These are phyloP conservation scores for Poeciliopsis gracilis DNA, from an alignment of 2,797 vertebrate genomes.

Conservation along the genomic window DNA sequence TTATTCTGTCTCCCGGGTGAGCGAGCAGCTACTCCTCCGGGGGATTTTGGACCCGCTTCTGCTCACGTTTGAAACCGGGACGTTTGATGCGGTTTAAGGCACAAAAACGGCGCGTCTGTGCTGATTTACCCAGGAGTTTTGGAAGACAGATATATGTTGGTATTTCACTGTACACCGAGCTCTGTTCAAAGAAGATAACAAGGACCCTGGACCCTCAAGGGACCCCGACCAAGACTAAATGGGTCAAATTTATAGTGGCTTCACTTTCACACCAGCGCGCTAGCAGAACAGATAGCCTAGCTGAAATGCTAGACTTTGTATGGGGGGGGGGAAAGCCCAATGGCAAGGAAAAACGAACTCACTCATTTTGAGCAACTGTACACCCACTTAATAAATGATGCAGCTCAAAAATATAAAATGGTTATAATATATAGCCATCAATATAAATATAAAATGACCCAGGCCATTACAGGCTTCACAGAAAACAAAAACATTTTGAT, in stretches of 20 bases:
- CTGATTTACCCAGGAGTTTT: neutral
- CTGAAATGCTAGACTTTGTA: neutral
- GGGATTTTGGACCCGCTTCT: neutral
- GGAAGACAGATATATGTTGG: neutral
- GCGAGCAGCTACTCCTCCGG: neutral
- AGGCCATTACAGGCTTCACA: neutral
- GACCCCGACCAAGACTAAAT: neutral
- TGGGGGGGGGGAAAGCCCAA: neutral
- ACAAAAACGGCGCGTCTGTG: neutral
- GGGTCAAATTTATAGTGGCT: neutral
- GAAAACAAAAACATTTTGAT: neutral
- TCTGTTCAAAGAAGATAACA: neutral
- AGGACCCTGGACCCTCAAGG: neutral
- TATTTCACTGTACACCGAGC: neutral
- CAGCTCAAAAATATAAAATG: neutral
- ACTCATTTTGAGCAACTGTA: neutral
- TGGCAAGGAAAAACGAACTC: neutral
- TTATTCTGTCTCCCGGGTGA: neutral
- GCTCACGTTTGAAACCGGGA: neutral
- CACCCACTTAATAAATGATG: neutral
- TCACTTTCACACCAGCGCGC: neutral
- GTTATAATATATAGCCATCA: neutral
- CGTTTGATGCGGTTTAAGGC: neutral
- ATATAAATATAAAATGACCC: no score
- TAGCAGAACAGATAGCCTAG: neutral